phyloP scores from a whole-genome alignment of 2,797 vertebrate species.

The Etheostoma nigrum region DNA sequence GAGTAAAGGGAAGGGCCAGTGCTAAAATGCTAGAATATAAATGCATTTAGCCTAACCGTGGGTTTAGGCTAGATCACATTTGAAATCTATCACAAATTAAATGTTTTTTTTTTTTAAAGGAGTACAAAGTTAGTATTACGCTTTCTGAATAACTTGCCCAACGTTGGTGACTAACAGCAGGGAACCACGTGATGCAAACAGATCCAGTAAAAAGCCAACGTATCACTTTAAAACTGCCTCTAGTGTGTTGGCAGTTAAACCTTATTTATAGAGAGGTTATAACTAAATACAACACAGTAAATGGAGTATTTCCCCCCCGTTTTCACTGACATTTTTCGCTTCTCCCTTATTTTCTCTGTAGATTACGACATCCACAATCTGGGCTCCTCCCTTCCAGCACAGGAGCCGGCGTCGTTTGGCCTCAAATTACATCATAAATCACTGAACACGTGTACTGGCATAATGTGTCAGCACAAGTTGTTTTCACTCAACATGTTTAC shows the following conservation, averaged over 20 bases:
- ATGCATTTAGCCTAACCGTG: too few species aligned
- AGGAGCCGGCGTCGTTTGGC: slow-evolving; percentile 30
- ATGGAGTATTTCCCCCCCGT: background rate
- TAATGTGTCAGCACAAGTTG: slow-evolving; percentile 71
- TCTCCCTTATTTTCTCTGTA: slow-evolving; percentile 7
- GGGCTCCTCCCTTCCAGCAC: slow-evolving; percentile 63
- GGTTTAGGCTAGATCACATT: background rate
- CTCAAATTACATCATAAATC: slow-evolving; percentile 73
- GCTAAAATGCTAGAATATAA: background rate
- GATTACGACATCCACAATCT: slow-evolving; percentile 64
- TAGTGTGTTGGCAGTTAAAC: too few species aligned
- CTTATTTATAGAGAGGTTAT: background rate
- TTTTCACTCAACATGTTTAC: slow-evolving; percentile 41
- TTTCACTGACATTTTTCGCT: background rate
- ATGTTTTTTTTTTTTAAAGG: too few species aligned
- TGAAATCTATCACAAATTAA: too few species aligned
- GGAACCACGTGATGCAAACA: too few species aligned
- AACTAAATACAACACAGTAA: too few species aligned
- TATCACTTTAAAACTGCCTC: too few species aligned
- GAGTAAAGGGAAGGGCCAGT: background rate
- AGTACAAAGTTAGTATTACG: too few species aligned
- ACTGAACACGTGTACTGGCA: slow-evolving; percentile 62
- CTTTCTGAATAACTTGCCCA: too few species aligned
- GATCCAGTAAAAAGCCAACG: too few species aligned
- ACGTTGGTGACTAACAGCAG: too few species aligned